Evolutionary conservation across 2,888 invertebrate genomes (phyloP), one percentile per base, ranked within the genome.

Genomic region (Ophion slaviceki): DNA sequence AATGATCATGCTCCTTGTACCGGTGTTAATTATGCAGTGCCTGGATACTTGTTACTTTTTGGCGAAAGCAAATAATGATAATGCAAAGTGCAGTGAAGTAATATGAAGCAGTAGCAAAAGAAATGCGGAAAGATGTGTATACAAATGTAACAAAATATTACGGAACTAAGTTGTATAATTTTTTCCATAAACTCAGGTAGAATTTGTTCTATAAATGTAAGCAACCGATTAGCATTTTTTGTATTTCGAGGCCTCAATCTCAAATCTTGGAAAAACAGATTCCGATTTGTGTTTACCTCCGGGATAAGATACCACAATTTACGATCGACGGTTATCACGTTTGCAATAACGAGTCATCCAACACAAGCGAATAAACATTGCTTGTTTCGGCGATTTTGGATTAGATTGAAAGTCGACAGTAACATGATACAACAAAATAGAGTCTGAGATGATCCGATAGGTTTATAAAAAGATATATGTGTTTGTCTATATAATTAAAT

Each of bases 371-470:
- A 17, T 0, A 32, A 59, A 17, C 17, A 17, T 24, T 11, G 53
- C 53, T 11, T 71, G 32, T 71, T 71, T 32, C 7, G 47, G 64
- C 20, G 70, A 59, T 24, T 80, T 68, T 77, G 24, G 40, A 77
- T 72, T 53, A 80, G 61, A 77, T 4, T 5, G 47, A 80, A 53
- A 59, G n/a, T 80, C 66, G 67, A 80, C 61, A 40, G 62, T 61
- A n/a, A 36, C 2, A 74, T 20, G 17, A 59, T n/a, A 14, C 36
- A 20, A 78, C 11, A 17, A 7, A 47, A 70, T 45, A 62, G 53
- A 53, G 28, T 53, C 61, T 20, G 17, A 32, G 28, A 47, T 76
- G 75, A 82, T 82, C 61, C 47, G 36, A 70, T 76, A 10, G 28
- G 14, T 64, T 28, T 64, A 28, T 32, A 62, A 66, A 14, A n/a